Conservation (phyloP, 2,888 invertebrate species). For the Pherbina coryleti region DNA sequence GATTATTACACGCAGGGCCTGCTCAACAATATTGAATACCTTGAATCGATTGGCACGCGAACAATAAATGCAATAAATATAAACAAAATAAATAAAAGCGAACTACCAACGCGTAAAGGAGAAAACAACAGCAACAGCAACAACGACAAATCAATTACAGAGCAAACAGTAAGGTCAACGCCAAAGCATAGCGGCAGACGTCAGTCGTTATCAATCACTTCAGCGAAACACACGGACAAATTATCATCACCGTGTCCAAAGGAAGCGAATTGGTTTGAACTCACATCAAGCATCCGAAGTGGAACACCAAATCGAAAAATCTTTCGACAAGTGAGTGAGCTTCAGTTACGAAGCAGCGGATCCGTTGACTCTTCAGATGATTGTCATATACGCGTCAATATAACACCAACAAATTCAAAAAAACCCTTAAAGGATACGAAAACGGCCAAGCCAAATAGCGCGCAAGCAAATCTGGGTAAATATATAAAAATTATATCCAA, state of each 20-base stretch:
- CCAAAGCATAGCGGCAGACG: neutral
- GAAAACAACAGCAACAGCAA: constrained; percentile 39
- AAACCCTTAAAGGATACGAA: neutral
- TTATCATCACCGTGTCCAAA: constrained; percentile 39
- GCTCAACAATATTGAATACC: constrained; percentile 64
- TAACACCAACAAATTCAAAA: constrained; percentile 48
- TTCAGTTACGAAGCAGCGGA: constrained; percentile 5
- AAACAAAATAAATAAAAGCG: neutral
- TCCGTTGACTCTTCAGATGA: neutral
- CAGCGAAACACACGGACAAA: constrained; percentile 31
- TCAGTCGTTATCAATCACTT: constrained; percentile 22
- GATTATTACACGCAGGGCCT: constrained; percentile 66
- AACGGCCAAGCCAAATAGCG: neutral
- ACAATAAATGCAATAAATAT: constrained; percentile 51
- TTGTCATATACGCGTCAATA: constrained; percentile 61
- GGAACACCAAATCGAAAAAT: constrained; percentile 24
- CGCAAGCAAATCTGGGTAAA: neutral
- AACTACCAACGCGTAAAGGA: constrained; percentile 18
- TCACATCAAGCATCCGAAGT: constrained; percentile 22
- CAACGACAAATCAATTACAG: constrained; percentile 16
- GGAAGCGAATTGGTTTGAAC: neutral
- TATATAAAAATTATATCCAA: neutral
- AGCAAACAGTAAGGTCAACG: neutral
- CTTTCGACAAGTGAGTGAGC: neutral
- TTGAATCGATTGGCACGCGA: constrained; percentile 64